Conservation (phyloP, 2,797 vertebrate genomes). For the Borostomias antarcticus region DNA sequence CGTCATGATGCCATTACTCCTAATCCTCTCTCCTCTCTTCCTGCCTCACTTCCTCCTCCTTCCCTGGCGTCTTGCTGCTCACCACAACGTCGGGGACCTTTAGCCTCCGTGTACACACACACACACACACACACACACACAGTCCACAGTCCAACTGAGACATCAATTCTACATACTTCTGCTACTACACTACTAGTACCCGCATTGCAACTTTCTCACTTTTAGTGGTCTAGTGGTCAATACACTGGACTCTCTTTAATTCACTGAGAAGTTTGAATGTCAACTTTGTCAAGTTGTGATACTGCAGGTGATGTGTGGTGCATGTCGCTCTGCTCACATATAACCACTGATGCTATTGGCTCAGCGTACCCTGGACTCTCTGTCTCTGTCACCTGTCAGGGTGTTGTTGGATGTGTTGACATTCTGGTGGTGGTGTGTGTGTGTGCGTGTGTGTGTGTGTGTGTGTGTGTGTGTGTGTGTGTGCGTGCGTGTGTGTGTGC, state of each 20-base stretch:
- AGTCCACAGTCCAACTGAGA: too few species aligned
- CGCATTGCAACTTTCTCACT: too few species aligned
- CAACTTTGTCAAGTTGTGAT: too few species aligned
- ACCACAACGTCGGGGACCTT: slow-evolving; percentile 60
- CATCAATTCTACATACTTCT: too few species aligned
- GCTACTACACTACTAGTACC: too few species aligned
- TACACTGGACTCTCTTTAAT: too few species aligned
- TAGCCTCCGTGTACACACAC: slow-evolving; percentile 3
- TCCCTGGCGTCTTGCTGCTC: slow-evolving; percentile 59
- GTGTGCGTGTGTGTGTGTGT: slow-evolving; percentile 20
- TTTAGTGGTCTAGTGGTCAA: slow-evolving; percentile 17
- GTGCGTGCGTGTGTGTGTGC: slow-evolving; percentile 22
- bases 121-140: slow-evolving; percentile 16
- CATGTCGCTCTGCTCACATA: too few species aligned
- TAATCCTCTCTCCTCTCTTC: slow-evolving; percentile 64
- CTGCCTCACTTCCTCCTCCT: slow-evolving; percentile 54
- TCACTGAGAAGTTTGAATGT: too few species aligned
- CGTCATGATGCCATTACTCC: slow-evolving; percentile 68
- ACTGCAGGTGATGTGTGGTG: too few species aligned
- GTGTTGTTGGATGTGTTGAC: slow-evolving; percentile 44
- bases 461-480: slow-evolving; percentile 25
- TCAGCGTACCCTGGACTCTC: too few species aligned
- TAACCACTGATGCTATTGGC: too few species aligned
- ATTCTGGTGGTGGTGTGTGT: slow-evolving; percentile 25
- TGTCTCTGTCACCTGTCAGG: slow-evolving; percentile 29